These are phyloP conservation scores for Pogonocichla stellata DNA, from an alignment of 2,113 vertebrate species.

Conservation along the genomic window DNA sequence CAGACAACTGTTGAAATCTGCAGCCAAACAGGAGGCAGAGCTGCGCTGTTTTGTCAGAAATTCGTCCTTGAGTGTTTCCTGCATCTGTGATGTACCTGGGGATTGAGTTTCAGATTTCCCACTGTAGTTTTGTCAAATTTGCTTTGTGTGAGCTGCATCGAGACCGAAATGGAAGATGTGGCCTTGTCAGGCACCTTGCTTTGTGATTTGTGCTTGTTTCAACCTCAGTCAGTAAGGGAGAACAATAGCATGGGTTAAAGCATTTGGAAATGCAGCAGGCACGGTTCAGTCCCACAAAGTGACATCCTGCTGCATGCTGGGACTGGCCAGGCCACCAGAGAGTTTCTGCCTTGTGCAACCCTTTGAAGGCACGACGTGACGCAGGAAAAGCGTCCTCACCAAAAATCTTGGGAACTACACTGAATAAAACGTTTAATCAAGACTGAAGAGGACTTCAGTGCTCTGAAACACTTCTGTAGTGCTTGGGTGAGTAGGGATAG, in stretches of 20 bases:
- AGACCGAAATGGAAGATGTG: background rate
- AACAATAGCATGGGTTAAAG: background rate
- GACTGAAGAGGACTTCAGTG: background rate
- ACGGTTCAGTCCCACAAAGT: background rate
- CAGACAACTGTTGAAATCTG: background rate
- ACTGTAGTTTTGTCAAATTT: background rate
- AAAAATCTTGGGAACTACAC: background rate
- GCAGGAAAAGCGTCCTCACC: background rate
- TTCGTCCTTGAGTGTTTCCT: background rate
- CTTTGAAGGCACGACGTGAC: background rate
- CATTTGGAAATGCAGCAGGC: background rate
- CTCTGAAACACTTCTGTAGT: background rate
- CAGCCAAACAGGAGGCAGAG: background rate
- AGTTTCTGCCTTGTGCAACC: background rate
- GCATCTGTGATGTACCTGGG: background rate
- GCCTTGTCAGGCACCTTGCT: background rate
- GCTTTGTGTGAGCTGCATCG: background rate
- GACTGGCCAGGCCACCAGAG: background rate
- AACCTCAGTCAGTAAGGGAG: background rate
- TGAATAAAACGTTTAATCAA: conserved; percentile 3
- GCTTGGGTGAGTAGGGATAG: background rate
- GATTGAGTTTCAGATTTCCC: background rate
- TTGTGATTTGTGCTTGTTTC: background rate
- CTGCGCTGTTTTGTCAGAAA: background rate
- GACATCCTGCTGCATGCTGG: accelerated